Conservation (phyloP, 2,113 vertebrate species). For the Scytalopus superciliaris region DNA sequence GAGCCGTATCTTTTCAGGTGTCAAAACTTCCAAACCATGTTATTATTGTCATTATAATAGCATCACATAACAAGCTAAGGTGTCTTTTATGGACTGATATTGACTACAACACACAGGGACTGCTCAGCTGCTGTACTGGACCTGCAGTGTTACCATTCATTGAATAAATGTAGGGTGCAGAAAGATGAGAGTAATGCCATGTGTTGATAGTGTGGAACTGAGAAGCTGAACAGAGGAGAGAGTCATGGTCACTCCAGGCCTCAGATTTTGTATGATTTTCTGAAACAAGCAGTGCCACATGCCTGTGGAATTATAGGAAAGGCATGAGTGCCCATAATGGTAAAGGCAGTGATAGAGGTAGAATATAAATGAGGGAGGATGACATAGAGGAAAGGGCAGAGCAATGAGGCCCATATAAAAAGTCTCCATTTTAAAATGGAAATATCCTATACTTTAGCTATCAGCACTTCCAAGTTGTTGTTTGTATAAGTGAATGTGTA, state of each 20-base stretch:
- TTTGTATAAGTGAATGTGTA: background rate
- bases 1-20: background rate
- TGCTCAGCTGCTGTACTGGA: background rate
- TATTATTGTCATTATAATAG: background rate
- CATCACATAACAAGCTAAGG: background rate
- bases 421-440: background rate
- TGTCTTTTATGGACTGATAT: background rate
- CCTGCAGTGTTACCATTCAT: background rate
- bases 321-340: background rate
- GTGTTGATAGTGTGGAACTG: background rate
- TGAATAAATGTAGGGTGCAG: background rate
- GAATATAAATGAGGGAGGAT: background rate
- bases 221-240: background rate
- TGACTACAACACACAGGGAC: background rate
- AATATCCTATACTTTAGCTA: background rate
- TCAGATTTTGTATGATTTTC: background rate
- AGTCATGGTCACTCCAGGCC: no score
- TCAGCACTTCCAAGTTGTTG: background rate
- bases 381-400: background rate
- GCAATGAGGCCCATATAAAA: background rate
- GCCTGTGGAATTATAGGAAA: background rate
- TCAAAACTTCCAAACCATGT: background rate
- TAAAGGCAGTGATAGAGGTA: background rate
- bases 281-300: background rate
- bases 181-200: background rate